Evolutionary conservation across 2,113 vertebrate species (phyloP).

Genomic region (Fukomys damarensis): DNA sequence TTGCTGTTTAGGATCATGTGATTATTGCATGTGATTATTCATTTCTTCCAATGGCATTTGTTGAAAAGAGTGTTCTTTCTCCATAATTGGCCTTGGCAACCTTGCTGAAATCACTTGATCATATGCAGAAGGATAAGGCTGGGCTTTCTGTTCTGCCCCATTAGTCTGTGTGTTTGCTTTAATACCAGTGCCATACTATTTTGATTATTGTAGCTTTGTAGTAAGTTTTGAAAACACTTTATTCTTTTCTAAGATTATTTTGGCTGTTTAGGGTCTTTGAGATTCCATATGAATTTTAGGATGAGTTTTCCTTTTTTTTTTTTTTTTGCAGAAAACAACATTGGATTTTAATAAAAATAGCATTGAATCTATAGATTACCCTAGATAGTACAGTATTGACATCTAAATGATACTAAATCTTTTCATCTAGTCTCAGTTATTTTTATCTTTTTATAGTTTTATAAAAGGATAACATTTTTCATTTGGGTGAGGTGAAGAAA

Average conservation of each 20-base stretch:
- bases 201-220: constrained; percentile 43
- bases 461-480: constrained; percentile 42
- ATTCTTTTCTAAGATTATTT: constrained; percentile 46
- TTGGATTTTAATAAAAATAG: constrained; percentile 9
- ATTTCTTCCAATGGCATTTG: neutral
- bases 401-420: constrained; percentile 1
- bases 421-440: neutral
- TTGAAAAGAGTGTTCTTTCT: neutral
- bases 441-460: constrained; percentile 51
- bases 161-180: neutral
- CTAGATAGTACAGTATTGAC: neutral
- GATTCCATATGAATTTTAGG: neutral
- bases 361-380: neutral
- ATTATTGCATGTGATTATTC: constrained; percentile 6
- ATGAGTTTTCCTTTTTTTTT: constrained; percentile 29
- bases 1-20: neutral
- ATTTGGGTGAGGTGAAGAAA: constrained; percentile 21
- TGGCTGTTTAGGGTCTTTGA: neutral
- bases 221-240: constrained; percentile 31
- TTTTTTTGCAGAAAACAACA: neutral
- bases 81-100: neutral
- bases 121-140: neutral
- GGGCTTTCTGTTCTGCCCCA: neutral
- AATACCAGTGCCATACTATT: neutral
- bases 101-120: neutral